Conservation (phyloP, 2,113 vertebrate species). For the Sturnus vulgaris region DNA sequence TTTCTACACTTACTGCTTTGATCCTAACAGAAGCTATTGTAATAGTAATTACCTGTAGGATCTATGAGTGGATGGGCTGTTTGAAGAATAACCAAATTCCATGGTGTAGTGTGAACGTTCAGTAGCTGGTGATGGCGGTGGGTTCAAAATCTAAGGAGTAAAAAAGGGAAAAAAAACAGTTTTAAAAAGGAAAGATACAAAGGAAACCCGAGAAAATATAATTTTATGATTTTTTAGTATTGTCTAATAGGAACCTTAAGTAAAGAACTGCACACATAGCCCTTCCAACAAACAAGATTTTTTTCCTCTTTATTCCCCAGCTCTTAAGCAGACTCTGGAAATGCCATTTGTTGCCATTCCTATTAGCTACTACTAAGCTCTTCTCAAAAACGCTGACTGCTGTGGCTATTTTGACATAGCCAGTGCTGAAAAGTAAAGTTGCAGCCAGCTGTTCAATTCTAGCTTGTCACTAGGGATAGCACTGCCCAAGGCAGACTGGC, state of each 20-base stretch:
- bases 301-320: background rate
- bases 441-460: background rate
- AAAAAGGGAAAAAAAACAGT: background rate
- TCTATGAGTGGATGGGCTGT: conserved; percentile 96
- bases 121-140: conserved; percentile 94
- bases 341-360: background rate
- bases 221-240: background rate
- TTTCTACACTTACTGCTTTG: conserved; percentile 1
- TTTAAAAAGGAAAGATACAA: background rate
- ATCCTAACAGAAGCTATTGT: background rate
- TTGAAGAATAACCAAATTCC: conserved; percentile 97
- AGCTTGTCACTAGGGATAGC: background rate
- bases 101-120: conserved; percentile 95
- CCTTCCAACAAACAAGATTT: background rate
- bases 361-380: background rate
- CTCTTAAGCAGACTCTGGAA: background rate
- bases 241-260: background rate
- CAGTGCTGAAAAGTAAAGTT: background rate
- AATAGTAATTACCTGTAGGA: conserved; percentile 88
- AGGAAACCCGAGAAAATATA: background rate
- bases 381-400: background rate
- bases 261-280: background rate
- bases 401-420: background rate
- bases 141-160: conserved; percentile 87
- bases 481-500: background rate